These are phyloP conservation scores for Palloptera scutellata DNA, from an alignment of 2,888 invertebrate genomes.

Conservation along the genomic window DNA sequence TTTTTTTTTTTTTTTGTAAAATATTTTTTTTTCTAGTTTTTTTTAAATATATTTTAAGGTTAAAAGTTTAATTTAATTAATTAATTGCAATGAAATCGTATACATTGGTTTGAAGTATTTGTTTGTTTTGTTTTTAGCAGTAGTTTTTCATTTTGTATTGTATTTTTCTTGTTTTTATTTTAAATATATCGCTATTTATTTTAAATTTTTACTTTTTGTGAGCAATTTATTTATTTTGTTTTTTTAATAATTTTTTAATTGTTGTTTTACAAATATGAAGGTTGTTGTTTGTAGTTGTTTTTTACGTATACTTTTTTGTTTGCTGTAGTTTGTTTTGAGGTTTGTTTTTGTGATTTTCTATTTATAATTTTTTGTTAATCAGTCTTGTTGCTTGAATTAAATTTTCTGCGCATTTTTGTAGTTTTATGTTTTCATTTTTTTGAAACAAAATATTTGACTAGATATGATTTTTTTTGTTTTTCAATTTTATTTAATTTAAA, in stretches of 20 bases:
- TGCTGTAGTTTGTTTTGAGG: conserved; percentile 15
- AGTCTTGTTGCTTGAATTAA: conserved; percentile 50
- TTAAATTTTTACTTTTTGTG: conserved; percentile 48
- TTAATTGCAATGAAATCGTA: conserved; percentile 62
- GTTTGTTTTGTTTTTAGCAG: conserved; percentile 36
- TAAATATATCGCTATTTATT: conserved; percentile 41
- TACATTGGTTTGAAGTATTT: conserved; percentile 54
- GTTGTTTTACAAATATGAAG: too few relatives aligned
- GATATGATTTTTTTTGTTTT: conserved; percentile 39
- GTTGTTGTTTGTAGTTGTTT: conserved; percentile 16
- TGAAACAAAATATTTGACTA: conserved; percentile 38
- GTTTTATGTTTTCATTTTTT: conserved; percentile 33
- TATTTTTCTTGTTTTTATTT: conserved; percentile 34
- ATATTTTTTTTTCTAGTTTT: conserved; percentile 30
- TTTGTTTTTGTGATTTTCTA: conserved; percentile 11
- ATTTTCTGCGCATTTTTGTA: conserved; percentile 31
- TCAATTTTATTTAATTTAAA: conserved; percentile 20
- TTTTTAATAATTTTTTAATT: conserved; percentile 26
- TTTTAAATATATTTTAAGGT: conserved; percentile 39
- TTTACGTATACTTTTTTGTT: conserved; percentile 25
- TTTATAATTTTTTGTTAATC: conserved; percentile 42
- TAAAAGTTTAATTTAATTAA: conserved; percentile 50
- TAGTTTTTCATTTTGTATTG: conserved; percentile 34
- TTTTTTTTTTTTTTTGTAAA: conserved; percentile 32
- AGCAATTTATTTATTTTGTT: conserved; percentile 48